Conservation (phyloP, 2,113 vertebrate species). For the Axis porcinus region DNA sequence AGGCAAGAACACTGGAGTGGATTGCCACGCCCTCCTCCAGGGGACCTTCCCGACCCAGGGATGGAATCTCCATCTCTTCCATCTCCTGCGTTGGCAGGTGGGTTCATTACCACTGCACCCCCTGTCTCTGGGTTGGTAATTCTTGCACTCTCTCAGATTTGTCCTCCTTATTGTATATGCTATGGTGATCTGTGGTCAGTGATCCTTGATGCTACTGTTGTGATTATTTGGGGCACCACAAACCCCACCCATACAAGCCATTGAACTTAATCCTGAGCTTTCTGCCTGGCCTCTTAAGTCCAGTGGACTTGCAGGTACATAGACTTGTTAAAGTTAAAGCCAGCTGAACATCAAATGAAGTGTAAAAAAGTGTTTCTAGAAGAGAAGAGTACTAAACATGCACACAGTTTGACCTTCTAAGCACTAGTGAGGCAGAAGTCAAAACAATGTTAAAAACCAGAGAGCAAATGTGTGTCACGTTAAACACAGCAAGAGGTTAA, state of each 20-base stretch:
- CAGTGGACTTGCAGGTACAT: not conserved
- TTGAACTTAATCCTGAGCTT: not conserved
- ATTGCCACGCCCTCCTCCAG: not conserved
- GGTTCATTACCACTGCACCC: not conserved
- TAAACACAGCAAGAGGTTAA: not conserved
- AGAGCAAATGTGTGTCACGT: not conserved
- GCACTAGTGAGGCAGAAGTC: not conserved
- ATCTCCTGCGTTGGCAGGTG: not conserved
- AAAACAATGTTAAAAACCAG: not conserved
- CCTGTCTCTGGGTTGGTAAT: not conserved
- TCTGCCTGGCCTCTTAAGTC: not conserved
- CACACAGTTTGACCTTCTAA: not conserved
- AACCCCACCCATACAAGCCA: not conserved
- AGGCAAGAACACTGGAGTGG: not conserved
- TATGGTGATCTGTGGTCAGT: not conserved
- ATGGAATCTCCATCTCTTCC: not conserved
- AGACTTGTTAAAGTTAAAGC: not conserved
- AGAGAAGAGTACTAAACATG: not conserved
- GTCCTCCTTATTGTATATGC: not conserved
- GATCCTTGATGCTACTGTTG: not conserved
- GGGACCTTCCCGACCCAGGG: fast-evolving
- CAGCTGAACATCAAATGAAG: not conserved
- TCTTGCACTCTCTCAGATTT: not conserved
- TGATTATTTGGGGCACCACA: not conserved
- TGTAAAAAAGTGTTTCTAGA: too few relatives aligned